A percentile compares a stretch with the other conserved stretches of the same genome.
Conservation (phyloP, 2,888 invertebrate genomes). For the Aradus depressus region DNA sequence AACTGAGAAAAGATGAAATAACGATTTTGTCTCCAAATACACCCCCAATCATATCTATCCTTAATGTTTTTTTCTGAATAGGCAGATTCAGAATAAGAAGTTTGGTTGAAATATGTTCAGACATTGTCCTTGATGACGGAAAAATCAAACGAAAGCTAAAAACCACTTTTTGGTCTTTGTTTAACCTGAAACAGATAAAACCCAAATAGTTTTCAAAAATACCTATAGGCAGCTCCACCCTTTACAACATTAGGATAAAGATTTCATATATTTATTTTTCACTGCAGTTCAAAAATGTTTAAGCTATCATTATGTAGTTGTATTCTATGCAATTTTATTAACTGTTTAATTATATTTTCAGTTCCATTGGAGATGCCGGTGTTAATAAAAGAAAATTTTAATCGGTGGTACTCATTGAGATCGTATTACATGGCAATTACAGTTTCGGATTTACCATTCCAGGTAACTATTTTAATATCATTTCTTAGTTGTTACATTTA, state of each 20-base stretch:
- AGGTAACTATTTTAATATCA: slow-evolving; percentile 56
- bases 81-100: too few species aligned
- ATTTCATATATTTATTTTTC: background rate
- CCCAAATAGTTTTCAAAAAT: too few species aligned
- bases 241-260: background rate
- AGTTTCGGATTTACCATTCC: slow-evolving; percentile 94
- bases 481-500: background rate
- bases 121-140: too few species aligned
- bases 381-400: slow-evolving; percentile 86
- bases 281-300: background rate
- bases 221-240: too few species aligned
- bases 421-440: slow-evolving; percentile 94
- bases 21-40: too few species aligned
- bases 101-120: too few species aligned
- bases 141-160: too few species aligned
- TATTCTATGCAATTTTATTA: background rate
- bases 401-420: slow-evolving; percentile 91
- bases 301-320: background rate
- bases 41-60: too few species aligned
- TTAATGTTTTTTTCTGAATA: too few species aligned
- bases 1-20: too few species aligned
- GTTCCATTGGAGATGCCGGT: slow-evolving; percentile 95
- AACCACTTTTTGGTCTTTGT: too few species aligned
- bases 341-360: slow-evolving; percentile 38
- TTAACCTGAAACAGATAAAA: too few species aligned